These are phyloP conservation scores for Temnopleurus reevesii DNA, from an alignment of 53 echinoderm and acorn worm species.

Conservation along the genomic window DNA sequence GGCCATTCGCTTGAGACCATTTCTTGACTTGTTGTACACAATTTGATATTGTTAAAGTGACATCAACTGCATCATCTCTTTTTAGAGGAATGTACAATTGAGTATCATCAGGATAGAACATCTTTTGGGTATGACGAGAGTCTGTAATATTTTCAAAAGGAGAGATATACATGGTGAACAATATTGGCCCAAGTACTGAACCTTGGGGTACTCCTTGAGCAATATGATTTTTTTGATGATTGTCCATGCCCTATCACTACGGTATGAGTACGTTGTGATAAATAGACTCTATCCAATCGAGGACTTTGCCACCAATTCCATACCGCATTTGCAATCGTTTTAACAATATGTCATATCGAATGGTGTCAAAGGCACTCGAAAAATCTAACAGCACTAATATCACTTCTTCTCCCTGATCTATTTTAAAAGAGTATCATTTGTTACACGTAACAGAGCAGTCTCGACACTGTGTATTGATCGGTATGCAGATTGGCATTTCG, in stretches of 20 bases:
- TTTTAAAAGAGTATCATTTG: no score
- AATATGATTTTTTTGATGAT: neutral
- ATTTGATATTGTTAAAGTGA: neutral
- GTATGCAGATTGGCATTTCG: no score
- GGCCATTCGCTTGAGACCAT: neutral
- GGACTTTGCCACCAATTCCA: neutral
- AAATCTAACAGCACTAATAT: no score
- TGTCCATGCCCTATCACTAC: neutral
- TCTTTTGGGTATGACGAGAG: neutral
- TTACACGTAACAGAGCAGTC: no score
- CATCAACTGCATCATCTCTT: neutral
- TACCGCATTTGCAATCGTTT: neutral
- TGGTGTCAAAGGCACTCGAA: neutral
- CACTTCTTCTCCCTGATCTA: constrained; percentile 7
- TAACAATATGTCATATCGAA: neutral
- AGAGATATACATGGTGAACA: neutral
- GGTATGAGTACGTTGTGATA: neutral
- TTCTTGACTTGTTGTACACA: no score
- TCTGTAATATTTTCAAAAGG: neutral
- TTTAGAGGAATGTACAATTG: neutral
- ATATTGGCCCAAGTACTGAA: neutral
- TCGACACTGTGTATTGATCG: no score
- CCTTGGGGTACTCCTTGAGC: neutral
- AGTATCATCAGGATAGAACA: neutral
- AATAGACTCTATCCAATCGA: neutral